These are phyloP conservation scores for Odobenus rosmarus DNA, from an alignment of 2,113 vertebrate species.

Conservation along the genomic window DNA sequence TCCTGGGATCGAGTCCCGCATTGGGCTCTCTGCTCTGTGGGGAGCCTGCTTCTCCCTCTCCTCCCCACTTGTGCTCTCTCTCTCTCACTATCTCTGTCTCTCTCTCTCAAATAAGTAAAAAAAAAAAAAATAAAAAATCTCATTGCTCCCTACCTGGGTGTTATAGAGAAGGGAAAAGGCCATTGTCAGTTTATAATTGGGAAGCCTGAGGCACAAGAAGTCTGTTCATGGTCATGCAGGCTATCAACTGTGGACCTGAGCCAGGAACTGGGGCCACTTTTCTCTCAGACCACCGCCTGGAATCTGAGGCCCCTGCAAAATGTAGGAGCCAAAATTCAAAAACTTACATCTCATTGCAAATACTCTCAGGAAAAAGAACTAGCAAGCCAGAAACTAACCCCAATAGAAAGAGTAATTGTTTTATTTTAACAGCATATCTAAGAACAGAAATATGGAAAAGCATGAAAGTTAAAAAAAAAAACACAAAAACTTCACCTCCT, in stretches of 20 bases:
- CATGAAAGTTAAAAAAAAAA: background rate
- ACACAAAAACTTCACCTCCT: background rate
- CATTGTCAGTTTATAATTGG: background rate
- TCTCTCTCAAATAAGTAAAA: no score
- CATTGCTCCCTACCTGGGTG: background rate
- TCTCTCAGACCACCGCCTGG: background rate
- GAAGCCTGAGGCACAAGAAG: background rate
- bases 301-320: background rate
- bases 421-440: slow-evolving; percentile 19
- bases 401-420: background rate
- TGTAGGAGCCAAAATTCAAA: background rate
- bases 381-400: background rate
- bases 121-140: background rate
- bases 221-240: background rate
- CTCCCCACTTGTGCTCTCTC: no score
- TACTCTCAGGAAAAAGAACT: background rate
- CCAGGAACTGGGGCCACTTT: background rate
- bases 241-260: background rate
- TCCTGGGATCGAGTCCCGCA: no score
- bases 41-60: no score
- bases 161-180: background rate
- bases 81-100: no score
- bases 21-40: no score
- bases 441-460: slow-evolving; percentile 29
- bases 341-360: background rate